Evolutionary conservation across 2,888 invertebrate species (phyloP).

Genomic region (Aphidius colemani): DNA sequence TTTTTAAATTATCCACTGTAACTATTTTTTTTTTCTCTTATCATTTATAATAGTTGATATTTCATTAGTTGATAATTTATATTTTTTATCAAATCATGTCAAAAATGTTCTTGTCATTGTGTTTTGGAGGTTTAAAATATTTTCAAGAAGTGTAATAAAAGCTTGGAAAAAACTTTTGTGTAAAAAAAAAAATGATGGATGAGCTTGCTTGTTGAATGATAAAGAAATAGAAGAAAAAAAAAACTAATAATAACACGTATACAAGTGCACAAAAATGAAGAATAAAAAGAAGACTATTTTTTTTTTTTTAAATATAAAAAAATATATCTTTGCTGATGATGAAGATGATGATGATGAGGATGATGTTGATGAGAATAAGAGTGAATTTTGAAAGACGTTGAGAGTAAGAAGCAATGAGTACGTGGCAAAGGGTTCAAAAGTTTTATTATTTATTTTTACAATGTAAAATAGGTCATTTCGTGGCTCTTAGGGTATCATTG

Average conservation of each 20-base stretch:
- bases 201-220: constrained; percentile 4
- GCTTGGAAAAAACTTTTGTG: constrained; percentile 7
- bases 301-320: neutral
- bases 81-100: neutral
- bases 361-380: neutral
- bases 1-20: too few relatives aligned
- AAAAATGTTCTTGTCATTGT: constrained; percentile 9
- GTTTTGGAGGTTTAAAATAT: constrained; percentile 10
- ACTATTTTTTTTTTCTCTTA: too few relatives aligned
- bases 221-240: neutral
- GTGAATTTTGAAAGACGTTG: neutral
- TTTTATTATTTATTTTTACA: constrained; percentile 22
- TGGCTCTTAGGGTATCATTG: constrained; percentile 22
- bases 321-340: neutral
- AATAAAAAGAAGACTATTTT: neutral
- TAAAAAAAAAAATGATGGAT: constrained; percentile 6
- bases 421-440: constrained; percentile 25
- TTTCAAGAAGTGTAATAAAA: neutral
- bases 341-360: neutral
- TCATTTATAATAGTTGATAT: too few relatives aligned
- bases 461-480: constrained; percentile 47
- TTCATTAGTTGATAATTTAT: too few relatives aligned
- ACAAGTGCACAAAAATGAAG: neutral
- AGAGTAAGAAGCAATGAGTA: constrained; percentile 1
- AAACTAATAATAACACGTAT: neutral